Base-by-base conservation (phyloP, 1,140 invertebrate genomes). In the Drosophila suzukii region DNA sequence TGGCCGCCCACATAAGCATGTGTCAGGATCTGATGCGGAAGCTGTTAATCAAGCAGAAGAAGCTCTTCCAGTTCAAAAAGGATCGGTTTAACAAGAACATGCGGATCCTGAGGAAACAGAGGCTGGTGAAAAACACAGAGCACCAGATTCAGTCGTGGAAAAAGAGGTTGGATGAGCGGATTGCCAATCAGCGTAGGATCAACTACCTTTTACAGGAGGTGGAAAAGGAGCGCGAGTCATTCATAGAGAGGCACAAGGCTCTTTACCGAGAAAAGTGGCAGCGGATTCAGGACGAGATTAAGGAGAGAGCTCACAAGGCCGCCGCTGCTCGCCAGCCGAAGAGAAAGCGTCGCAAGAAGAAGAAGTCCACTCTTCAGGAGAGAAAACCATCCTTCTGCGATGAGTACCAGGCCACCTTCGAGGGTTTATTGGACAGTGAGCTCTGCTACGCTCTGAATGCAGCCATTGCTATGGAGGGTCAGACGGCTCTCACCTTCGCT, bases 21-120 rank as follows among this genome's bases (percentile, higher is more conserved):
- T 66, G 75, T 32, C 62, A 78, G 46, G 91, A 92, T 67, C 32
- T 92, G 41, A 76, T 84, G 58, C 68, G 91, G 4, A 92, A 92
- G 56, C 71, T 81, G 7, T 13, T 92, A 8, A 92, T 92, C 27
- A 81, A 83, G 50, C 56, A 91, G 6, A 92, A 92, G 63, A 92
- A 92, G 66, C 63, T 90, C 7, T 88, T 92, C 20, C 88, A 92
- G 50, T 90, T 86, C 30, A 92, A 92, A 43, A 83, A 88, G 57
- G 88, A 92, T 50, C 82, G 88, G 10, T 84, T 81, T 4, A 77
- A 91, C 20, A 88, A 74, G 34, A 90, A 92, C 24, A 76, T 92
- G 65, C 68, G 77, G 0, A 39, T 56, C 8, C 43, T 91, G 17
- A 36, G 74, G 0, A 86, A 88, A 4, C 74, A 81, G 17, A 74